Percentiles rank a stretch among this genome's conserved stretches.
Evolutionary conservation across 1,140 invertebrate genomes (phyloP).

Genomic region (Cotesia glomerata): DNA sequence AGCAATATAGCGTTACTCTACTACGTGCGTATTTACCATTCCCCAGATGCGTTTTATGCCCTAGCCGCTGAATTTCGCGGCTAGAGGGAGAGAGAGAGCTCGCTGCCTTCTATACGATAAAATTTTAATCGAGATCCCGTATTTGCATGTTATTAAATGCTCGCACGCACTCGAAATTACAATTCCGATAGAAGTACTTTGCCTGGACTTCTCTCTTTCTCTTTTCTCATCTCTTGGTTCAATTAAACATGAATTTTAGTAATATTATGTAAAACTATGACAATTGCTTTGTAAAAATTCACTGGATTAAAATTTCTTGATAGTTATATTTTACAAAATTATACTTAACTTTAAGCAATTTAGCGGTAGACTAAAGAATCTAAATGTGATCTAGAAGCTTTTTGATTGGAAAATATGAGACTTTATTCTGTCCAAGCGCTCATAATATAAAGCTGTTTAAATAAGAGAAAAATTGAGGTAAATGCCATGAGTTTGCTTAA

Average conservation of each 20-base stretch:
- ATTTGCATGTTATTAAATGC: slow-evolving; percentile 54
- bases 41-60: slow-evolving; percentile 54
- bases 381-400: slow-evolving; percentile 2
- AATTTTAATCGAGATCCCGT: slow-evolving; percentile 52
- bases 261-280: neutral
- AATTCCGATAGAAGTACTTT: slow-evolving; percentile 12
- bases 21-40: slow-evolving; percentile 55
- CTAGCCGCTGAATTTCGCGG: slow-evolving; percentile 23
- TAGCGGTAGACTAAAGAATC: slow-evolving; percentile 10
- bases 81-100: too few relatives aligned
- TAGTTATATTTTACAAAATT: neutral
- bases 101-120: slow-evolving; percentile 34
- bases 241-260: neutral
- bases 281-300: neutral
- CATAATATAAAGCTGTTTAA: neutral
- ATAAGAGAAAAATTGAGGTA: too few relatives aligned
- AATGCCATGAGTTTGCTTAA: too few relatives aligned
- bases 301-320: neutral
- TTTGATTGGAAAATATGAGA: neutral
- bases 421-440: neutral
- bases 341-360: slow-evolving; percentile 13
- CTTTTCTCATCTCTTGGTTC: too few relatives aligned
- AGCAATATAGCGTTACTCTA: slow-evolving; percentile 38
- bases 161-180: slow-evolving; percentile 30
- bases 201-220: too few relatives aligned